A percentile compares a stretch with the other conserved stretches of the same genome.
Conservation (phyloP, 2,888 invertebrate genomes). For the Barypeithes pellucidus region DNA sequence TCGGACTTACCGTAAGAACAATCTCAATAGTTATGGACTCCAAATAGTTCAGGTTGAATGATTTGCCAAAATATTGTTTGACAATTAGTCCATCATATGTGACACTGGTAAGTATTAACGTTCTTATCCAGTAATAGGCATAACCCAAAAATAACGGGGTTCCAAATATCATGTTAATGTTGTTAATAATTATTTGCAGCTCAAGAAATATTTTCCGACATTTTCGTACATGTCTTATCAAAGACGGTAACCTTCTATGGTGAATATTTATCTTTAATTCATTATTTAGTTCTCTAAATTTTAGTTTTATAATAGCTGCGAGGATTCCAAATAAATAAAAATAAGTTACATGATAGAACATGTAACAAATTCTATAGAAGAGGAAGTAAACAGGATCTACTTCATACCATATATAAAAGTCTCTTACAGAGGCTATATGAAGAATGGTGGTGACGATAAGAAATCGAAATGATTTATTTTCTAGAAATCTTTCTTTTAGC, state of each 20-base stretch:
- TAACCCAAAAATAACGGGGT: background rate
- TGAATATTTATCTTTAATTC: background rate
- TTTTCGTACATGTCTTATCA: background rate
- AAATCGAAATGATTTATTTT: background rate
- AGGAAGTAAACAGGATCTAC: constrained; percentile 1
- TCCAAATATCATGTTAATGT: background rate
- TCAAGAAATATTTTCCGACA: background rate
- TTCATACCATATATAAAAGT: background rate
- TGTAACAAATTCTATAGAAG: background rate
- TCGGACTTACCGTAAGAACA: background rate
- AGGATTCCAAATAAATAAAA: background rate
- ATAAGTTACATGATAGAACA: background rate
- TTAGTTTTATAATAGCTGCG: background rate
- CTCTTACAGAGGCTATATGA: background rate
- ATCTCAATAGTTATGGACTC: background rate
- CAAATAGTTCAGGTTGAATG: background rate
- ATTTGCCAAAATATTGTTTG: constrained; percentile 1
- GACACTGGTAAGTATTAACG: background rate
- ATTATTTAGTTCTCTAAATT: background rate
- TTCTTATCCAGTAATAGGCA: background rate
- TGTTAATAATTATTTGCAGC: background rate
- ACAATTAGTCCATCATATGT: background rate
- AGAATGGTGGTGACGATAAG: background rate
- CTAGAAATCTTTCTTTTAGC: background rate
- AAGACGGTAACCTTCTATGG: no score